These are phyloP conservation scores for Achlya flavicornis DNA, from an alignment of 2,888 invertebrate genomes.

Conservation along the genomic window DNA sequence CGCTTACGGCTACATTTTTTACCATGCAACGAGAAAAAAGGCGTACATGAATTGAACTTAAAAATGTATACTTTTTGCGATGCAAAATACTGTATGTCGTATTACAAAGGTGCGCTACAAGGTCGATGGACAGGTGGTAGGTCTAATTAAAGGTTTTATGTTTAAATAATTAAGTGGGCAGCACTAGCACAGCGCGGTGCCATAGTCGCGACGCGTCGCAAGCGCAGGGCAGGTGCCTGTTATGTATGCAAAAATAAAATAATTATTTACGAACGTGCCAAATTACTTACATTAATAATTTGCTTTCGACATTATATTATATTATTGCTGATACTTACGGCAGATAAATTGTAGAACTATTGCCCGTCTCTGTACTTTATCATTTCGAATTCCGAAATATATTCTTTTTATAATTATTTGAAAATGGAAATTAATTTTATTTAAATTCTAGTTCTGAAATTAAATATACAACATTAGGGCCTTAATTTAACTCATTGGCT, in stretches of 20 bases:
- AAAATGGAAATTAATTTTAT: neutral
- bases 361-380: slow-evolving; percentile 38
- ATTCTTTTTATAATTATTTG: neutral
- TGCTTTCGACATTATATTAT: slow-evolving; percentile 31
- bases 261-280: slow-evolving; percentile 76
- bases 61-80: slow-evolving; percentile 73
- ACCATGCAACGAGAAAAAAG: slow-evolving; percentile 43
- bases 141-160: slow-evolving; percentile 82
- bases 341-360: slow-evolving; percentile 38
- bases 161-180: slow-evolving; percentile 80
- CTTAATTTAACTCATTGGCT: no score
- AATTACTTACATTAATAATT: slow-evolving; percentile 70
- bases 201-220: slow-evolving; percentile 15
- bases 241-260: slow-evolving; percentile 77
- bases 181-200: slow-evolving; percentile 44
- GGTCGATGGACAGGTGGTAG: slow-evolving; percentile 72
- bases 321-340: slow-evolving; percentile 45
- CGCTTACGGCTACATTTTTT: slow-evolving; percentile 51
- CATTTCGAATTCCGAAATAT: neutral
- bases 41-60: slow-evolving; percentile 55
- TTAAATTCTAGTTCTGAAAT: neutral
- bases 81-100: slow-evolving; percentile 73
- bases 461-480: neutral
- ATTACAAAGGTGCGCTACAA: slow-evolving; percentile 79
- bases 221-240: slow-evolving; percentile 61